These are phyloP conservation scores for Marmota flaviventris DNA, from an alignment of 2,113 vertebrate genomes.

Conservation along the genomic window DNA sequence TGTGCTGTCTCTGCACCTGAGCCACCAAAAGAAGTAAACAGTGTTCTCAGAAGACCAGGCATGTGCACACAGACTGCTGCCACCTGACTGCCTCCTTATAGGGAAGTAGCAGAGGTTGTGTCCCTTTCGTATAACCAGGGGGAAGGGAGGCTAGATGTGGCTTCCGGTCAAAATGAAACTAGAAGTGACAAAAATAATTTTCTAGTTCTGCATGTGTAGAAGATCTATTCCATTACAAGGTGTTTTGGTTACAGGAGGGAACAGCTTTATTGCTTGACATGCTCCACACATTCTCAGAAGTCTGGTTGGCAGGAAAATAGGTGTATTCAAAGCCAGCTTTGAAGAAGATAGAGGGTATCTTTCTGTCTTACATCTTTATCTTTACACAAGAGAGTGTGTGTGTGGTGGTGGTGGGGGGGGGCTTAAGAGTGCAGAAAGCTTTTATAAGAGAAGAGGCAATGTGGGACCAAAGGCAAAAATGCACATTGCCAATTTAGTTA, in stretches of 20 bases:
- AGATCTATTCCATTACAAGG: not conserved
- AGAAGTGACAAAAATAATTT: constrained; percentile 1
- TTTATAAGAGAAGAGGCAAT: too few relatives aligned
- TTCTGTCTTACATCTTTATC: too few relatives aligned
- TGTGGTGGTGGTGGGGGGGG: too few relatives aligned
- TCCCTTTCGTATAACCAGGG: accelerated
- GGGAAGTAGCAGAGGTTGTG: not conserved
- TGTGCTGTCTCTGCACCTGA: not conserved
- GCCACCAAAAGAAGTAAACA: not conserved
- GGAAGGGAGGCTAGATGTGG: not conserved
- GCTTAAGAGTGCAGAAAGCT: too few relatives aligned
- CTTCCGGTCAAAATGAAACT: not conserved
- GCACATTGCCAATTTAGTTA: too few relatives aligned
- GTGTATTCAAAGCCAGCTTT: too few relatives aligned
- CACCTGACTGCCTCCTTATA: not conserved
- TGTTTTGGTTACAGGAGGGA: not conserved
- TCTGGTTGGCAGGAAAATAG: too few relatives aligned
- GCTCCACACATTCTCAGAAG: too few relatives aligned
- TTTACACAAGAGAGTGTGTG: too few relatives aligned
- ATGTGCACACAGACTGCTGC: accelerated
- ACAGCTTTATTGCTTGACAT: too few relatives aligned
- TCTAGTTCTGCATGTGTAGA: not conserved
- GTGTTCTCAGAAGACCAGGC: not conserved
- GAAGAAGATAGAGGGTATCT: too few relatives aligned
- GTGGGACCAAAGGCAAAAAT: too few relatives aligned